phyloP scores from a whole-genome alignment of 2,113 vertebrate species.

The Dasyprocta punctata region DNA sequence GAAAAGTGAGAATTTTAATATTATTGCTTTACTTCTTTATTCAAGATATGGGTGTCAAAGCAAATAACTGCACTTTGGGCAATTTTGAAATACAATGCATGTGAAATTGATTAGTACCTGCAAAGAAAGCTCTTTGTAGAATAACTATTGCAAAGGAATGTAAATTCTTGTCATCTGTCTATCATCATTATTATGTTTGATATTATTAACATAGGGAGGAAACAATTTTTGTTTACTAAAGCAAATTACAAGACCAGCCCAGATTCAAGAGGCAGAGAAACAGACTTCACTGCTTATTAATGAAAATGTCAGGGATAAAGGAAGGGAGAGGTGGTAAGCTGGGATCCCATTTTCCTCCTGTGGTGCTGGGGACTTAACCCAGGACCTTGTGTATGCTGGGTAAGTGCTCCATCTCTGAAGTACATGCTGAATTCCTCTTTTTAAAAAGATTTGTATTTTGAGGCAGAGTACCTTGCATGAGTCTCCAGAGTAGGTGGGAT shows the following conservation, averaged over 20 bases:
- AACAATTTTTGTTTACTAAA: slow-evolving; percentile 11
- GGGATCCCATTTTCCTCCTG: neutral
- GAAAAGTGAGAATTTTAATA: neutral
- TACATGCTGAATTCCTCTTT: neutral
- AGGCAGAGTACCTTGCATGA: neutral
- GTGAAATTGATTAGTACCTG: neutral
- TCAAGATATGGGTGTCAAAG: neutral
- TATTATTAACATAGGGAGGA: neutral
- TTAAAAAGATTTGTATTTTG: neutral
- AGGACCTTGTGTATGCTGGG: neutral
- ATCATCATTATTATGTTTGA: neutral
- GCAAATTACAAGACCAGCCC: neutral
- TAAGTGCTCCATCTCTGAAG: neutral
- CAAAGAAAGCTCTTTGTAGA: neutral
- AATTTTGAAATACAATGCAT: neutral
- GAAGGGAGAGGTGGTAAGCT: neutral
- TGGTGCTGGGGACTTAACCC: too few relatives aligned
- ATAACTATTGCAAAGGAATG: neutral
- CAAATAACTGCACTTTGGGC: neutral
- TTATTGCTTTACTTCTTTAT: neutral
- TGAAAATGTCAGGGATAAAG: neutral
- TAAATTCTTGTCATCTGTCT: neutral
- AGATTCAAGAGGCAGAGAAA: neutral
- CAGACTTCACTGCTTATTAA: neutral
- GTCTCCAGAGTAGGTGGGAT: neutral